These are phyloP conservation scores for Blennius ocellaris DNA, from an alignment of 2,113 vertebrate genomes.

Conservation along the genomic window DNA sequence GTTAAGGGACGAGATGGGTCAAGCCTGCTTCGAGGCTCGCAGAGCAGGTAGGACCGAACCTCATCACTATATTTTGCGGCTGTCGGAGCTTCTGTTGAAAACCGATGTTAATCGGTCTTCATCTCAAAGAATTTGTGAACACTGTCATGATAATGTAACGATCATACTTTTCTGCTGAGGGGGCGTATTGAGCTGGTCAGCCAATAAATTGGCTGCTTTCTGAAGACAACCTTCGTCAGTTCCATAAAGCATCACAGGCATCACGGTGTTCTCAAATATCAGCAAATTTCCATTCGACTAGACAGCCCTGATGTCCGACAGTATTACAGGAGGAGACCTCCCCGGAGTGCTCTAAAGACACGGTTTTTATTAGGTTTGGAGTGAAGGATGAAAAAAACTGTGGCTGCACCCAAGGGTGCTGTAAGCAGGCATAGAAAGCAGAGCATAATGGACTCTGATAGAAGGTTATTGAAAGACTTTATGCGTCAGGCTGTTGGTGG, in stretches of 20 bases:
- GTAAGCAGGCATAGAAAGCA: constrained; percentile 22
- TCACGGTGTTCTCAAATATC: constrained; percentile 54
- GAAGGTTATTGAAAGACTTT: constrained; percentile 14
- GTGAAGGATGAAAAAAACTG: constrained; percentile 33
- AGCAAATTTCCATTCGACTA: constrained; percentile 53
- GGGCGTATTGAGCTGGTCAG: background rate
- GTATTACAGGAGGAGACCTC: constrained; percentile 47
- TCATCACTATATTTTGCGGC: background rate
- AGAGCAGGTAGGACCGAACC: constrained; percentile 86
- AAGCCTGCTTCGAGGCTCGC: constrained; percentile 94
- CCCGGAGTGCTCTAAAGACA: constrained; percentile 48
- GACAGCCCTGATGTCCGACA: constrained; percentile 50
- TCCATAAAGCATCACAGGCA: constrained; percentile 33
- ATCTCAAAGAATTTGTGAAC: background rate
- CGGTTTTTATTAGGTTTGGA: constrained; percentile 52
- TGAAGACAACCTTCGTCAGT: constrained; percentile 35
- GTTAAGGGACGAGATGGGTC: constrained; percentile 95
- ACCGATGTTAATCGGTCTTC: background rate
- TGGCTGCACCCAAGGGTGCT: constrained; percentile 36
- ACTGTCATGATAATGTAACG: constrained; percentile 4
- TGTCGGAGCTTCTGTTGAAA: background rate
- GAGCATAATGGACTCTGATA: constrained; percentile 40
- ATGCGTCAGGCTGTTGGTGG: constrained; percentile 15
- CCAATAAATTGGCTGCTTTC: constrained; percentile 27
- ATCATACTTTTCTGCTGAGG: background rate